Evolutionary conservation across 2,113 vertebrate species (phyloP).

Genomic region (Pituophis catenifer): DNA sequence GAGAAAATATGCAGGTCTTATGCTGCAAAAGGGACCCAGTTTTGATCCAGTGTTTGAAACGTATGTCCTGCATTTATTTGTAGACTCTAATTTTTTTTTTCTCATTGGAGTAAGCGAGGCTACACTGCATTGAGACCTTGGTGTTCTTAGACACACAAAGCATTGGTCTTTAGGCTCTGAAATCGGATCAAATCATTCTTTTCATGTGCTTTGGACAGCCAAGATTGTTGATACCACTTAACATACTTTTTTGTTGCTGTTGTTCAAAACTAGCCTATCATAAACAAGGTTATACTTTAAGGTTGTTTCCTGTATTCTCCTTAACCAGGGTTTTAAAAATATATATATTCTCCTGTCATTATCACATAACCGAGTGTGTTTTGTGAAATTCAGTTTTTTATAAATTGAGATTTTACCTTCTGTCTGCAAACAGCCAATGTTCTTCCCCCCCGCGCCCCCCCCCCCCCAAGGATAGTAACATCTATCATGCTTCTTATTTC

Average conservation of each 20-base stretch:
- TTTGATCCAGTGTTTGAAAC: not conserved
- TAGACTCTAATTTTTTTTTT: not conserved
- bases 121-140: not conserved
- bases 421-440: not conserved
- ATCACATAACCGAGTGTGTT: not conserved
- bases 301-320: not conserved
- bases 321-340: not conserved
- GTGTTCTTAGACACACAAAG: not conserved
- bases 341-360: not conserved
- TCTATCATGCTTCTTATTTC: not conserved
- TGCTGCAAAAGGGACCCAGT: not conserved
- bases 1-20: not conserved
- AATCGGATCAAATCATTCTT: not conserved
- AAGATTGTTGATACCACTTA: not conserved
- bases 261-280: not conserved
- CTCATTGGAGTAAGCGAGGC: not conserved
- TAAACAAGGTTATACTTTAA: not conserved
- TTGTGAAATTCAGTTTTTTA: not conserved
- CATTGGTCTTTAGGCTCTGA: not conserved
- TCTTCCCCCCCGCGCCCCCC: rapidly evolving
- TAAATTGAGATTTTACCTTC: not conserved
- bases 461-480: not conserved
- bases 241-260: not conserved
- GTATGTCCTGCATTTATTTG: not conserved
- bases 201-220: not conserved